These are phyloP conservation scores for Pteronotus mesoamericanus DNA, from an alignment of 2,797 vertebrate species.

Conservation along the genomic window DNA sequence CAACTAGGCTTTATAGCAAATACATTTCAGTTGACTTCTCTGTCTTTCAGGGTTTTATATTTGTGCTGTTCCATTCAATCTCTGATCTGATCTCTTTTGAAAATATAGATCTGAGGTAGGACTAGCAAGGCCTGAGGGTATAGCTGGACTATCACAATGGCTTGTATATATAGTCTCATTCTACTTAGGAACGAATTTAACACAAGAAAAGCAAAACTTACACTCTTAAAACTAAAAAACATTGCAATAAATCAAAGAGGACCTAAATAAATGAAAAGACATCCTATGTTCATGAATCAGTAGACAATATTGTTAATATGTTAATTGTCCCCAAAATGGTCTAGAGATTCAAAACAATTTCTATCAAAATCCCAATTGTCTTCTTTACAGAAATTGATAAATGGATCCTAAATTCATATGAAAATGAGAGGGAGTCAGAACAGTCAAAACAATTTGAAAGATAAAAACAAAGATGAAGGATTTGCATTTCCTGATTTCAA, in stretches of 20 bases:
- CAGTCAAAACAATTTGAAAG: not conserved
- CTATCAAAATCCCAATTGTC: not conserved
- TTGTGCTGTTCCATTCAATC: not conserved
- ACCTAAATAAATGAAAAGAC: conserved; percentile 3
- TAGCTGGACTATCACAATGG: not conserved
- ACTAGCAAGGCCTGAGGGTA: not conserved
- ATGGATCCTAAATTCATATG: not conserved
- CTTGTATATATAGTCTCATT: not conserved
- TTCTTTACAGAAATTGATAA: not conserved
- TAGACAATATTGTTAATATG: not conserved
- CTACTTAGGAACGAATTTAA: not conserved
- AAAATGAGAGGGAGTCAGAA: not conserved
- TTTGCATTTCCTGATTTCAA: not conserved
- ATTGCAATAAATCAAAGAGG: not conserved
- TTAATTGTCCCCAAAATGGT: not conserved
- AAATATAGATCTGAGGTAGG: not conserved
- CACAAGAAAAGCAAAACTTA: not conserved
- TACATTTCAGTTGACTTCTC: not conserved
- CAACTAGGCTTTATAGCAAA: not conserved
- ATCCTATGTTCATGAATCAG: not conserved
- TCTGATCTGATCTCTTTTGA: not conserved
- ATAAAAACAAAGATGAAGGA: not conserved
- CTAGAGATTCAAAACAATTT: not conserved
- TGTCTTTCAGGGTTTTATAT: not conserved
- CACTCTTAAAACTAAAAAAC: not conserved